Percentiles rank a stretch among this genome's conserved stretches.
phyloP scores from a whole-genome alignment of 2,797 vertebrate genomes.

The Anas capensis region DNA sequence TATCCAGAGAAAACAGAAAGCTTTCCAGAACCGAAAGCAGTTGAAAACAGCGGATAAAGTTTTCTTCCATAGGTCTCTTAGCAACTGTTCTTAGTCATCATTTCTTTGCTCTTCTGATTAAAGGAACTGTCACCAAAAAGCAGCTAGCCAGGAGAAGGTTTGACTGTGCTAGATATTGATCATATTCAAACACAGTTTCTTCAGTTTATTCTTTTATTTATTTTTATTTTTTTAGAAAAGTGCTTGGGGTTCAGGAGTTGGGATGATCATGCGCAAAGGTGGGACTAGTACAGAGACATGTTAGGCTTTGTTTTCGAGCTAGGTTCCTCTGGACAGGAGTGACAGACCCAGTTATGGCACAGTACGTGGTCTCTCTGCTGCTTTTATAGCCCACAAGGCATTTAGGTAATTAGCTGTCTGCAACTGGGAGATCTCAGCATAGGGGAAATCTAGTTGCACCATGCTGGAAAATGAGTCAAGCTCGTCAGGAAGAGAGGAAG shows the following conservation, averaged over 20 bases:
- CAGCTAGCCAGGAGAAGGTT: background rate
- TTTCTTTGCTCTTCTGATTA: background rate
- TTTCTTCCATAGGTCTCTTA: background rate
- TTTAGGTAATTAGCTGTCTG: background rate
- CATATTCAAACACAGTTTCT: background rate
- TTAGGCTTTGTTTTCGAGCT: rapidly evolving
- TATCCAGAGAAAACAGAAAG: background rate
- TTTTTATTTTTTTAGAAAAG: background rate
- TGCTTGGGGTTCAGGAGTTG: background rate
- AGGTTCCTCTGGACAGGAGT: background rate
- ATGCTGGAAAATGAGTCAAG: background rate
- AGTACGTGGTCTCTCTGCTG: background rate
- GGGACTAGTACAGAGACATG: rapidly evolving
- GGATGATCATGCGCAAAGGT: rapidly evolving
- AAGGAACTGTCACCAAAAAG: background rate
- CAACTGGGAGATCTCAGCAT: background rate
- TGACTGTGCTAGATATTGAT: background rate
- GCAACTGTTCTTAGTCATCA: background rate
- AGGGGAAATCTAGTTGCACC: background rate
- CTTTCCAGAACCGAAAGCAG: background rate
- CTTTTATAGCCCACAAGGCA: background rate
- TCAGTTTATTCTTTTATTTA: background rate
- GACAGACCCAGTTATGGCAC: background rate
- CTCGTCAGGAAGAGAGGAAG: background rate
- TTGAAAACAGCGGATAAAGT: background rate